Percentiles rank a stretch among this genome's conserved stretches.
phyloP scores from a whole-genome alignment of 2,888 invertebrate genomes.

The Theodoxus fluviatilis region DNA sequence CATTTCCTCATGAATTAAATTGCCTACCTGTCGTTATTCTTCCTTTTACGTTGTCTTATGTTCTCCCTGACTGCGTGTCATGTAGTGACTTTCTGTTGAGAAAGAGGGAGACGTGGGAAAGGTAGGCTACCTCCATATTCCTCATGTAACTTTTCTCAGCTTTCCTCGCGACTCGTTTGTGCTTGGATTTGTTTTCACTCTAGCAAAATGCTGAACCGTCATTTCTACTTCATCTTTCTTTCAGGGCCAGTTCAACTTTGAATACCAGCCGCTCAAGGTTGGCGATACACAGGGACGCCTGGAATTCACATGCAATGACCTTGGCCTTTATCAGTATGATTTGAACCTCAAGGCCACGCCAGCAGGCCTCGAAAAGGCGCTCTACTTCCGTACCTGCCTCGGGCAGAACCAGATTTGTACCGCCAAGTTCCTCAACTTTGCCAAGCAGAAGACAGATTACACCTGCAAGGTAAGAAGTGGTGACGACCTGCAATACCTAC shows the following conservation, averaged over 20 bases:
- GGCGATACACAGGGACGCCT: slow-evolving; percentile 58
- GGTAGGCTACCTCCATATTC: too few relatives aligned
- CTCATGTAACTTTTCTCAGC: too few relatives aligned
- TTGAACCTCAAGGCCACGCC: slow-evolving; percentile 61
- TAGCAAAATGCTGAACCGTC: too few relatives aligned
- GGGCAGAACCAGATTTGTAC: slow-evolving; percentile 58
- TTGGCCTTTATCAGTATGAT: slow-evolving; percentile 64
- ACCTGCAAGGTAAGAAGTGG: slow-evolving; percentile 58
- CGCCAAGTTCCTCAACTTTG: slow-evolving; percentile 65
- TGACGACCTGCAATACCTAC: background rate
- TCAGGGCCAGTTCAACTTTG: slow-evolving; percentile 63
- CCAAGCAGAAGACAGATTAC: slow-evolving; percentile 66
- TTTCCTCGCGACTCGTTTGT: too few relatives aligned
- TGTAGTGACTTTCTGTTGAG: too few relatives aligned
- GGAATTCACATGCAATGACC: slow-evolving; percentile 62
- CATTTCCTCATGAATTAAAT: too few relatives aligned
- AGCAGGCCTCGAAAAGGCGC: slow-evolving; percentile 62
- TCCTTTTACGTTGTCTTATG: too few relatives aligned
- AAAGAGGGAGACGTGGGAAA: too few relatives aligned
- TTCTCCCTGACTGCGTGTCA: too few relatives aligned
- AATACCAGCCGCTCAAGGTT: slow-evolving; percentile 64
- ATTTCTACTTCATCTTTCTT: too few relatives aligned
- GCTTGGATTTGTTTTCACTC: too few relatives aligned
- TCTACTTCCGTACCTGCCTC: slow-evolving; percentile 61
- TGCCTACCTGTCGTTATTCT: too few relatives aligned